A percentile compares a stretch with the other conserved stretches of the same genome.
Evolutionary conservation across 2,888 invertebrate genomes (phyloP).

Genomic region (Teinopalpus imperialis): DNA sequence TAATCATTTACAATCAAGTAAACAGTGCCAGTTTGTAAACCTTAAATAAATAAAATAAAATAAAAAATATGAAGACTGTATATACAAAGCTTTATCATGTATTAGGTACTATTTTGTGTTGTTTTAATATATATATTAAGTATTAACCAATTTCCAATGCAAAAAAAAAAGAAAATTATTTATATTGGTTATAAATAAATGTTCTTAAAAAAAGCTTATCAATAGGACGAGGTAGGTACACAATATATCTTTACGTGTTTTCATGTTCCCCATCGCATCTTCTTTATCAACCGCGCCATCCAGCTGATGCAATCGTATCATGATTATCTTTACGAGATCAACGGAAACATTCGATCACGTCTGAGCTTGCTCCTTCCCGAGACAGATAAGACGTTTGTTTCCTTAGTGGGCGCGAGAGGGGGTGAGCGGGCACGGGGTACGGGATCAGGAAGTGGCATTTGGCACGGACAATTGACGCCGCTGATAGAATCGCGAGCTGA

Average conservation of each 20-base stretch:
- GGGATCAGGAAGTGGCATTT: conserved; percentile 72
- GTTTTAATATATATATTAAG: too few relatives aligned
- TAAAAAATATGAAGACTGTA: too few relatives aligned
- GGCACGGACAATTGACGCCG: conserved; percentile 82
- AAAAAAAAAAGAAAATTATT: too few relatives aligned
- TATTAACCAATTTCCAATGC: too few relatives aligned
- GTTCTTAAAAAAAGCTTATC: too few relatives aligned
- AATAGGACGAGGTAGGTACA: background rate
- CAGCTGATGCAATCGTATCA: conserved; percentile 46
- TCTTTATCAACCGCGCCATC: conserved; percentile 39
- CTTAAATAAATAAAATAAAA: too few relatives aligned
- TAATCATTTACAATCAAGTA: too few relatives aligned
- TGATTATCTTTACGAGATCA: conserved; percentile 64
- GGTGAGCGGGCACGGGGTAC: conserved; percentile 37
- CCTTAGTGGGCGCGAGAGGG: conserved; percentile 37
- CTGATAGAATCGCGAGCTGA: conserved; percentile 81
- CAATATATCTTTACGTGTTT: background rate
- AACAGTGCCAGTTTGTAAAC: too few relatives aligned
- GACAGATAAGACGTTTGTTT: conserved; percentile 58
- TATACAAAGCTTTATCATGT: too few relatives aligned
- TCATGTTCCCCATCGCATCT: conserved; percentile 1
- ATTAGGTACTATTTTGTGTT: too few relatives aligned
- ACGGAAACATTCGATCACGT: conserved; percentile 76
- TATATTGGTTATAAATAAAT: too few relatives aligned
- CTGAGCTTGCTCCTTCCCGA: conserved; percentile 51